These are phyloP conservation scores for Erythrolamprus reginae DNA, from an alignment of 2,113 vertebrate species.

Conservation along the genomic window DNA sequence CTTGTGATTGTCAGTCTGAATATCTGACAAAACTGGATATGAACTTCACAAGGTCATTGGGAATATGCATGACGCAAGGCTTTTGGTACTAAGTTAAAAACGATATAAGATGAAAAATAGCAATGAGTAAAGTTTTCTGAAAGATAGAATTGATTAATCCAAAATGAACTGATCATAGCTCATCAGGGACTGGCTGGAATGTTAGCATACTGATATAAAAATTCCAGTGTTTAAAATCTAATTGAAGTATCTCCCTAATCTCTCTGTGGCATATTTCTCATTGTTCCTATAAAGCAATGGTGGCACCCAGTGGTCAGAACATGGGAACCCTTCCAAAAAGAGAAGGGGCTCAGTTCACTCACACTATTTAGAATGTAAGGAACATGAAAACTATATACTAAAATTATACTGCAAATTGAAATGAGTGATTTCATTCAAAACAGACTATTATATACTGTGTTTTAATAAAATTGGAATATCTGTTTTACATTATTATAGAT, in stretches of 20 bases:
- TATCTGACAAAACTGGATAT: background rate
- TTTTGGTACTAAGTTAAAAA: background rate
- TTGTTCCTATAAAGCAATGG: slow-evolving; percentile 40
- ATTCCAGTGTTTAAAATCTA: slow-evolving; percentile 23
- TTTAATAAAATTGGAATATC: background rate
- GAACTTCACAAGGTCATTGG: background rate
- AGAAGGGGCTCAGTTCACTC: background rate
- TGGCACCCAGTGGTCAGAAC: slow-evolving; percentile 58
- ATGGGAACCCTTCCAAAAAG: background rate
- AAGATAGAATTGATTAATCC: background rate
- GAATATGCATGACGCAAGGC: background rate
- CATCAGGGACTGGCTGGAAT: slow-evolving; percentile 13
- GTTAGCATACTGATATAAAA: slow-evolving; percentile 31
- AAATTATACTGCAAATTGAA: fast-evolving
- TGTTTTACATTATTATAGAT: background rate
- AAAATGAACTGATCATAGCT: background rate
- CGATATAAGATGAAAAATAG: background rate
- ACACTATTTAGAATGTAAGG: background rate
- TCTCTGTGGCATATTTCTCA: background rate
- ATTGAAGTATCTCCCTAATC: slow-evolving; percentile 15
- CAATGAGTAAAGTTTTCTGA: background rate
- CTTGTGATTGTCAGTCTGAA: background rate
- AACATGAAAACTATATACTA: background rate
- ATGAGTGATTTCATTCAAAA: fast-evolving
- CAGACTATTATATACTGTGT: background rate